Conservation (phyloP, 2,888 invertebrate species). For the Sphaerophoria rueppellii region DNA sequence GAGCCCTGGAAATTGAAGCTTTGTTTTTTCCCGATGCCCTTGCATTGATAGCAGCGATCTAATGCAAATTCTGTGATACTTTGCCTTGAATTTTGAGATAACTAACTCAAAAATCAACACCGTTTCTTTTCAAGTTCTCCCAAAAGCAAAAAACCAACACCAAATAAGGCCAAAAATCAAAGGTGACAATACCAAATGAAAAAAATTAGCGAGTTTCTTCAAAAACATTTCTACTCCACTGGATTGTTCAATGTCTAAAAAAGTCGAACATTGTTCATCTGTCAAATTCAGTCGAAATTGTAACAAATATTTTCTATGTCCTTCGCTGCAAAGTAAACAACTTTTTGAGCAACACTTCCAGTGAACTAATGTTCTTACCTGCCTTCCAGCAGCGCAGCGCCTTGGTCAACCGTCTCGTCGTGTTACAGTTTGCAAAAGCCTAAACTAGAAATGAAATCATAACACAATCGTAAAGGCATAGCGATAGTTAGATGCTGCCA, state of each 20-base stretch:
- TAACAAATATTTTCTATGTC: slow-evolving; percentile 4
- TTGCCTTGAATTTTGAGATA: too few species aligned
- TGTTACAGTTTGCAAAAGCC: slow-evolving; percentile 14
- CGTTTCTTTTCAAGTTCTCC: too few species aligned
- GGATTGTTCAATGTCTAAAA: slow-evolving; percentile 21
- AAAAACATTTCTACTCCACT: slow-evolving; percentile 38
- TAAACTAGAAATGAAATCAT: slow-evolving; percentile 54
- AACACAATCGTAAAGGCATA: slow-evolving; percentile 36
- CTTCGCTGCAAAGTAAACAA: slow-evolving; percentile 24
- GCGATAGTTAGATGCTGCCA: slow-evolving; percentile 65
- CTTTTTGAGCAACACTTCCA: slow-evolving; percentile 7
- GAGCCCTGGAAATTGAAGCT: too few species aligned
- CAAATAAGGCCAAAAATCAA: too few species aligned
- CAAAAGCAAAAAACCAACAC: too few species aligned
- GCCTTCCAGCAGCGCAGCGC: not conserved
- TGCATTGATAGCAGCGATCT: too few species aligned
- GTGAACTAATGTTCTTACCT: slow-evolving; percentile 37
- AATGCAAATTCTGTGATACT: too few species aligned
- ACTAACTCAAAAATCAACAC: too few species aligned
- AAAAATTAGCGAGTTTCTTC: not conserved
- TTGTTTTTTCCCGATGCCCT: too few species aligned
- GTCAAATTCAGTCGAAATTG: slow-evolving; percentile 12
- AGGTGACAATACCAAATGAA: too few species aligned
- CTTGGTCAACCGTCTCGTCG: not conserved
- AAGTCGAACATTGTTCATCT: slow-evolving; percentile 47